Evolutionary conservation across 2,888 invertebrate genomes (phyloP).

Genomic region (Andricus curvator): DNA sequence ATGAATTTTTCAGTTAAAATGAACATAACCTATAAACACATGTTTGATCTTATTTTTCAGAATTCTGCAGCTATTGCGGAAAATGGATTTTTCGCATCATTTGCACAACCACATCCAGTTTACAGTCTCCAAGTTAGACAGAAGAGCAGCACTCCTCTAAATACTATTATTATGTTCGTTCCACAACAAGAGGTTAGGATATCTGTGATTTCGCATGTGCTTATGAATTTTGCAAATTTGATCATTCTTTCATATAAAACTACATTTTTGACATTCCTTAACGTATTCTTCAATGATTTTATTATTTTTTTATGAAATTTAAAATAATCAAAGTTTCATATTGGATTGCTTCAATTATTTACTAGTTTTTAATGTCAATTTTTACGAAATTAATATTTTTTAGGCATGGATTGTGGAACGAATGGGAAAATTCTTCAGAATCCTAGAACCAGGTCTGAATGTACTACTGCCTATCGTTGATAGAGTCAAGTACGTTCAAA

Average conservation of each 20-base stretch:
- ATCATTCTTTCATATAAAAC: conserved; percentile 17
- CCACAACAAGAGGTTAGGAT: conserved; percentile 96
- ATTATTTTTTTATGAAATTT: conserved; percentile 44
- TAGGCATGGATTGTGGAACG: conserved; percentile 98
- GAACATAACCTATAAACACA: conserved; percentile 14
- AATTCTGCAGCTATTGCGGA: conserved; percentile 58
- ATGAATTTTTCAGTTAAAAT: neutral
- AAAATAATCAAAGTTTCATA: neutral
- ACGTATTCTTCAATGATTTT: neutral
- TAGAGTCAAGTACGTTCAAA: conserved; percentile 97
- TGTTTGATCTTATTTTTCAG: conserved; percentile 53
- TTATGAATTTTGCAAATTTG: neutral
- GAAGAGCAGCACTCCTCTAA: conserved; percentile 87
- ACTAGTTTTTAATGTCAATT: neutral
- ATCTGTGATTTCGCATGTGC: neutral
- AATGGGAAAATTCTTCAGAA: conserved; percentile 97
- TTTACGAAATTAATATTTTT: conserved; percentile 63
- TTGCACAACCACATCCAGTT: conserved; percentile 50
- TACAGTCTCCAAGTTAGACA: conserved; percentile 67
- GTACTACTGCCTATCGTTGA: conserved; percentile 94
- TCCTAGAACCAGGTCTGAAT: conserved; percentile 97
- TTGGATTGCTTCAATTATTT: neutral
- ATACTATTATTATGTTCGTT: conserved; percentile 97
- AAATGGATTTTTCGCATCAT: conserved; percentile 49
- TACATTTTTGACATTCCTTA: neutral